Base-by-base conservation (phyloP, 2,113 vertebrate species). In the Nothocercus julius region DNA sequence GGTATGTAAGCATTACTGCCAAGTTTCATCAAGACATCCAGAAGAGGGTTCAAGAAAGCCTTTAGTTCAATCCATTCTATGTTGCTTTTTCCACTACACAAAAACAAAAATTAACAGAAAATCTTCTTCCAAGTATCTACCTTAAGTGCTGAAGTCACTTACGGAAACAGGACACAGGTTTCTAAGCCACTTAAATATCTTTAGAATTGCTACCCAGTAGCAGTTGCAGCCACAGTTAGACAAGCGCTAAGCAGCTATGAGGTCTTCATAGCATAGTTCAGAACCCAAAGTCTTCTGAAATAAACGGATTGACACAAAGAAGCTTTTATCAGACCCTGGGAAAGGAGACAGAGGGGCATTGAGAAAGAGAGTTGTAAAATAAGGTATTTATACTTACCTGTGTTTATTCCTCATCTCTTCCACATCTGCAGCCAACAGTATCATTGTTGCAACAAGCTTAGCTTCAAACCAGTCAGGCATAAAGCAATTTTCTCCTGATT, bases 1-100 rank as follows among this genome's bases (percentile, higher is more conserved):
- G 99, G 98, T 96, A 99, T 95, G 97, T 99, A 99, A 85, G 98
- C 98, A 79, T 98, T 99, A 92, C 98, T 98, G 92, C 98, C 97
- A 79, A 99, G 96, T 97, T 98, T 98, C 96, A 97, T 97, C 83
- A 99, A 97, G 54, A 98, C 97, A 90, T 99, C 98, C 97, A 99
- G 96, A 77, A 99, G 98, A 44, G 99, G 99, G 86, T 97, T 97
- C 78, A 99, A 95, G 83, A 99, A 97, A 58, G 96, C 86, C 97
- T 98, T 97, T 95, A 99, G 90, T 73, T 89, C 92, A 63, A 82
- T 86, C 92, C 89, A 78, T 91, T 98, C 95, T 77, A 94, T 58
- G 89, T 95, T 89, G 92, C 53, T 94, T 93, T 95, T 97, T 92
- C 85, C 97, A 93, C 98, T 98, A 94, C 84, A 84, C 66, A 95